phyloP scores from a whole-genome alignment of 2,797 vertebrate genomes.

The Pteronotus mesoamericanus region DNA sequence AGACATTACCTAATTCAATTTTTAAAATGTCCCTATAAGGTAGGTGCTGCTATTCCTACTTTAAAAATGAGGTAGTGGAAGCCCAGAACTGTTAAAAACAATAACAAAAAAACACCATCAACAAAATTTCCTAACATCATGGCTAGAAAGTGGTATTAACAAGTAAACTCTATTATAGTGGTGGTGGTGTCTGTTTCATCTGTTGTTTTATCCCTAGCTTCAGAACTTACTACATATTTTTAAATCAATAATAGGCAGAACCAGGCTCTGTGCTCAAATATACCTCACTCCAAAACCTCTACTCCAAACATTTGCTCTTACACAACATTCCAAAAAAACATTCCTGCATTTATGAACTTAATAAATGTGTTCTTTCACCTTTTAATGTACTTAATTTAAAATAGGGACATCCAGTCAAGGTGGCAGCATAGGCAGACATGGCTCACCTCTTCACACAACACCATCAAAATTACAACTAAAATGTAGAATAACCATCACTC shows the following conservation, averaged over 20 bases:
- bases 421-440: no score
- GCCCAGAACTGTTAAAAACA: neutral
- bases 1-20: neutral
- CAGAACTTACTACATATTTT: neutral
- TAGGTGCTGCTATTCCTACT: neutral
- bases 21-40: neutral
- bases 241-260: neutral
- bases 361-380: neutral
- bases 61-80: neutral
- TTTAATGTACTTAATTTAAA: constrained; percentile 39
- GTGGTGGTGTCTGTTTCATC: neutral
- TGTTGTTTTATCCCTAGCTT: neutral
- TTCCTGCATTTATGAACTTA: neutral
- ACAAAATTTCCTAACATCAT: neutral
- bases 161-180: neutral
- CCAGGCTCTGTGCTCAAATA: neutral
- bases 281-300: neutral
- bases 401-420: neutral
- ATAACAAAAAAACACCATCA: neutral
- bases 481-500: no score
- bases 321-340: neutral
- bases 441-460: no score
- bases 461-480: no score
- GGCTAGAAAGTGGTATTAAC: neutral
- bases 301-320: neutral